Conservation (phyloP, 2,888 invertebrate species). For the Eueremaeus valkanovi region DNA sequence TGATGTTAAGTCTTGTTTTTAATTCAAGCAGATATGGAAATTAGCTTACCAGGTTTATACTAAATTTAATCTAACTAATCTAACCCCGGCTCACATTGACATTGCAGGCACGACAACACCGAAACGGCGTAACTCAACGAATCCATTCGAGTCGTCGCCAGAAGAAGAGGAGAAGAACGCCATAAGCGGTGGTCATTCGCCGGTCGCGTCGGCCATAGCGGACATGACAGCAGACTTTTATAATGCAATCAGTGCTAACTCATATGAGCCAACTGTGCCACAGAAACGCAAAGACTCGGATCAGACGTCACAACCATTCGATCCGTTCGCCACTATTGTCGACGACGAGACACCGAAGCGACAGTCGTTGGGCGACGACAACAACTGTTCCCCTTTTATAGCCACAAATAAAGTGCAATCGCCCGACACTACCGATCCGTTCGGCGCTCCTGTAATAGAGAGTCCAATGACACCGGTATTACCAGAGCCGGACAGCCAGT, state of each 20-base stretch:
- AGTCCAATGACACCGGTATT: neutral
- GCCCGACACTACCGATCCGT: neutral
- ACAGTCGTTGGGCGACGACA: conserved; percentile 14
- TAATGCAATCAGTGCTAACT: conserved; percentile 34
- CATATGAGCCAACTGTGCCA: neutral
- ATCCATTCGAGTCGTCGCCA: conserved; percentile 42
- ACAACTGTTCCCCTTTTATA: neutral
- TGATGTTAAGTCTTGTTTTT: no score
- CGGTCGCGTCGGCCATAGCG: conserved; percentile 39
- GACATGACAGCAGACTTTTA: conserved; percentile 45
- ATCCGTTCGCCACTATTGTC: conserved; percentile 43
- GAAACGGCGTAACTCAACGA: conserved; percentile 37
- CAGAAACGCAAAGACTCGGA: conserved; percentile 3
- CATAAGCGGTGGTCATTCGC: neutral
- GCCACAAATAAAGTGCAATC: neutral
- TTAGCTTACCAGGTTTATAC: no score
- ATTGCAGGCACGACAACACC: conserved; percentile 27
- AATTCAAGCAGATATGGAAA: no score
- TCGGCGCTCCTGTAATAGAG: neutral
- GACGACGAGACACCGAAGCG: conserved; percentile 39
- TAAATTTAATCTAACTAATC: no score
- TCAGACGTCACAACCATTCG: conserved; percentile 36
- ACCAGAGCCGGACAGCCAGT: neutral
- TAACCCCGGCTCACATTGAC: no score
- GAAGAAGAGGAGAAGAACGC: conserved; percentile 35